Base-by-base conservation (phyloP, 2,888 invertebrate species). In the Barypeithes pellucidus region DNA sequence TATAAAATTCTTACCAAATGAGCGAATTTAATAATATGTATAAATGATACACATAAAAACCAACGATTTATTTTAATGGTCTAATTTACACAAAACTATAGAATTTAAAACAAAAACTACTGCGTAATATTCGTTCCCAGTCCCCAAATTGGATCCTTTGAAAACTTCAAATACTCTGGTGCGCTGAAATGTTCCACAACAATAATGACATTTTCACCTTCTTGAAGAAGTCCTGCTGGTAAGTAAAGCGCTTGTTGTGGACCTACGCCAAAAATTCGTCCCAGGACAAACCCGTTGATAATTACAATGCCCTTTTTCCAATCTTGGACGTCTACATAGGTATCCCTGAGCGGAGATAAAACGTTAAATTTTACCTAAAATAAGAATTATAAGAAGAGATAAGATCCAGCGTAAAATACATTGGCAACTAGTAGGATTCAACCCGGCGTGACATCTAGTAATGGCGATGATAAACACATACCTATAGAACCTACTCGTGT, bases 221-320 rank as follows among this genome's bases (percentile, higher is more conserved):
- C 79, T 47, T 86, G 88, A 29, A 95, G 88, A 83, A 92, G 89
- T 0, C 93, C 90, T 0, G 91, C 93, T 0, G 97, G 96, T 24
- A 96, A 87, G 84, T 95, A 97, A 0, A 96, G 87, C 0, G 94
- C 94, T 72, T 92, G 88, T 85, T 95, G 94, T 0, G 97, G 97
- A 0, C 96, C 96, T 22, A 89, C 88, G 0, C 88, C 82, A 0
- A 92, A 92, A 85, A 96, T 95, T 54, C 96, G 89, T 0, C 96
- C 96, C 20, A 97, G 87, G 83, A 96, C 95, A 81, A 93, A 90
- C 0, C 94, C 94, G 83, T 97, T 97, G 0, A 97, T 86, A 84
- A 94, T 94, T 0, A 93, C 91, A 72, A 93, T 89, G 0, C 96
- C 96, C 88, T 96, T 96, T 69, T 90, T 91, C 97, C 96, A 97